A percentile compares a stretch with the other conserved stretches of the same genome.
Conservation (phyloP, 2,888 invertebrate genomes). For the Phymatocera aterrima region DNA sequence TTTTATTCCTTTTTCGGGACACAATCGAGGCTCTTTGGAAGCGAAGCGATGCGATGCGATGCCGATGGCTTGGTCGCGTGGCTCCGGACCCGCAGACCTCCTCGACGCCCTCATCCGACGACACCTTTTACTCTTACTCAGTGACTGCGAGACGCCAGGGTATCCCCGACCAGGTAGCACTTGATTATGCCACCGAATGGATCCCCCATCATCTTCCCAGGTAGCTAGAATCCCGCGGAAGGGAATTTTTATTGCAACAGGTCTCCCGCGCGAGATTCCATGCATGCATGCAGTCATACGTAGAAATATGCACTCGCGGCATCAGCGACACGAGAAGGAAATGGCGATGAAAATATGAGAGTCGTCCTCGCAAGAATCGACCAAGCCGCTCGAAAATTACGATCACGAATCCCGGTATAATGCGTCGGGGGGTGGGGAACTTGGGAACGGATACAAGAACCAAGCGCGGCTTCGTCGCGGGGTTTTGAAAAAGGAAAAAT, state of each 20-base stretch:
- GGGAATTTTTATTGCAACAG: slow-evolving; percentile 66
- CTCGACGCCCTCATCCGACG: slow-evolving; percentile 38
- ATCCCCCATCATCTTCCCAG: slow-evolving; percentile 44
- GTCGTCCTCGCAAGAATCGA: no score
- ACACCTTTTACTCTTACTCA: slow-evolving; percentile 40
- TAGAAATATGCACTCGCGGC: neutral
- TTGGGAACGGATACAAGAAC: neutral
- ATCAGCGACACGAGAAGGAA: neutral
- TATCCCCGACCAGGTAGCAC: slow-evolving; percentile 56
- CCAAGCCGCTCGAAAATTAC: neutral
- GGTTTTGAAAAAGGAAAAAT: slow-evolving; percentile 62
- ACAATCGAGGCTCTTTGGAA: slow-evolving; percentile 40
- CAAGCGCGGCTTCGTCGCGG: neutral
- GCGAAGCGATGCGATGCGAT: neutral
- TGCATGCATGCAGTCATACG: neutral
- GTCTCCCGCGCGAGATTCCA: slow-evolving; percentile 54
- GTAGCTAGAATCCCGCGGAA: slow-evolving; percentile 15
- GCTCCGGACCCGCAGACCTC: slow-evolving; percentile 22
- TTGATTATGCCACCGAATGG: slow-evolving; percentile 56
- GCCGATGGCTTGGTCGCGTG: slow-evolving; percentile 35
- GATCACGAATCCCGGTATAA: neutral
- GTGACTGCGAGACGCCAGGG: slow-evolving; percentile 47
- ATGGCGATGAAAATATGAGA: neutral
- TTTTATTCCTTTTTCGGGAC: slow-evolving; percentile 40
- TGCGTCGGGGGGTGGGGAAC: neutral